Evolutionary conservation across 2,888 invertebrate species (phyloP), one percentile per base, ranked within the genome.

Genomic region (Corythucha ciliata): DNA sequence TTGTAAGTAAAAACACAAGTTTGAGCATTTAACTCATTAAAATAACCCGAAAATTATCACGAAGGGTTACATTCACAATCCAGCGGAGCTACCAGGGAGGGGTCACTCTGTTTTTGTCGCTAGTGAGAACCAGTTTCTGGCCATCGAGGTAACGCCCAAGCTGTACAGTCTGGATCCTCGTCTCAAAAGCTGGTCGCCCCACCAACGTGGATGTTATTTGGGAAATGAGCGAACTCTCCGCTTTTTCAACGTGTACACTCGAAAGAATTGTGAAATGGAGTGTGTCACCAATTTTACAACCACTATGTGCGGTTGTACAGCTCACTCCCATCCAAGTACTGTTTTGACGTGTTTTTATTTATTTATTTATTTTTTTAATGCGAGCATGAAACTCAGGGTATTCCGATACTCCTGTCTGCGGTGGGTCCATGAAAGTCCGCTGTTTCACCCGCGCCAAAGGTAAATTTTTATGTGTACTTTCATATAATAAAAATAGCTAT

Each of bases 41-140:
- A n/a, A n/a, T n/a, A n/a, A n/a, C n/a, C n/a, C n/a, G n/a, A n/a
- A n/a, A n/a, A n/a, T n/a, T n/a, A 21, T n/a, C 20, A 41, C 52
- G 2, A 53, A 66, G 66, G 52, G 64, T 2, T 53, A 63, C 21
- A 40, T 67, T 1, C 66, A 67, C 52, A 62, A 61, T 52, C 65
- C 67, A 6, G 60, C 60, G 2, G 65, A 66, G 54, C 52, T 62
- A 5, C 65, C 67, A 2, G 54, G 59, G n/a, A 42, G 48, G 16
- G 26, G 52, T 3, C 41, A 57, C 16, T 52, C 54, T 4, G 48
- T 52, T 5, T 36, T 57, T 5, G 57, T 56, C 25, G 22, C 56
- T 2, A 41, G 34, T 7, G 48, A 45, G 20, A 54, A 53, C 20
- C 46, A 46, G 7, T 26, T 52, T 21, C 48, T 48, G 7, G 46